Evolutionary conservation across 2,797 vertebrate species (phyloP), one percentile per base, ranked within the genome.

Genomic region (Oreochromis grahami): DNA sequence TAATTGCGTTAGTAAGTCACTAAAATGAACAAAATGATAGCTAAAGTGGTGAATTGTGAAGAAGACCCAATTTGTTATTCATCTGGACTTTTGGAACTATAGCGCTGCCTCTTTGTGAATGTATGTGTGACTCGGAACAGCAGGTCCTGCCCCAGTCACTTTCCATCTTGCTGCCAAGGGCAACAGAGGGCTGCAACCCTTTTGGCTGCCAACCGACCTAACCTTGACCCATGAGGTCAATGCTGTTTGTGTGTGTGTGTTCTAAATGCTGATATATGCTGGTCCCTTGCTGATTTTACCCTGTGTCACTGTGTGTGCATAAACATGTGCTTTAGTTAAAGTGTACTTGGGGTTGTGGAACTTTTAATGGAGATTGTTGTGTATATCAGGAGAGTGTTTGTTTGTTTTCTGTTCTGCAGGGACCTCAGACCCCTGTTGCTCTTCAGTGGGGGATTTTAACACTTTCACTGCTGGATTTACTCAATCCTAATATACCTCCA

Each of bases 141-240:
- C 88, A 84, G 88, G 85, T 88, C 79, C 32, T 87, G 77, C 76
- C 82, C 84, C 83, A 63, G 84, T 88, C 87, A 81, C 84, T 80
- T 86, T 92, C 87, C 85, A 86, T 58, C 86, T 85, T 58, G 84
- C 91, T 68, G 89, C 92, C 94, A 94, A 94, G 92, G 91, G 93
- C 92, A 94, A 92, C 94, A 92, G 93, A 88, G 89, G 91, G 92
- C 80, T 88, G 76, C 84, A 81, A 74, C 78, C 86, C 80, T 48
- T 81, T 91, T 92, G 92, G 92, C 91, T 92, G 92, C 88, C 86
- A 92, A 81, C 87, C 81, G 80, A 83, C 90, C 91, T 93, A 91
- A 94, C 94, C 91, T 93, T 96, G 93, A 95, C 93, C 93, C 92
- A 91, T 3, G 12, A 94, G 90, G 90, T 94, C 90, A 93, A 41